A percentile compares a stretch with the other conserved stretches of the same genome.
phyloP scores from a whole-genome alignment of 1,140 invertebrate species.

The Polypedilum pembai region DNA sequence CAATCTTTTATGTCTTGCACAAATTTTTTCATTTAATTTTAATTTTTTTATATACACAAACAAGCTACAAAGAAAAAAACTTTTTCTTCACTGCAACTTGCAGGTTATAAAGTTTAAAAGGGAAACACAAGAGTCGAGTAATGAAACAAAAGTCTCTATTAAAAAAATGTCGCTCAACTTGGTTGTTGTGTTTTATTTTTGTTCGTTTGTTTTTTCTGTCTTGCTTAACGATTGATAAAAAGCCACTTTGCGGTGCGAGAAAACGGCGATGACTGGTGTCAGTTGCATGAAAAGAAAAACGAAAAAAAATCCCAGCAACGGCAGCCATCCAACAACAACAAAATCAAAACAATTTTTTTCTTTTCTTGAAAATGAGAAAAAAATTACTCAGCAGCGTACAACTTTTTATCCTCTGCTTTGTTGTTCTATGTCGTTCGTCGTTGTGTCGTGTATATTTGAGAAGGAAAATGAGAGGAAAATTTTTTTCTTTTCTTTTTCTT shows the following conservation, averaged over 20 bases:
- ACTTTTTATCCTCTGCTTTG: background rate
- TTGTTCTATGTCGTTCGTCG: no score
- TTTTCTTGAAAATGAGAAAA: conserved; percentile 23
- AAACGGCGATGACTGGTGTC: conserved; percentile 26
- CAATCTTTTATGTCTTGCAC: background rate
- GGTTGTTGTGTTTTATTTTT: background rate
- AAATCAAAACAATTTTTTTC: conserved; percentile 27
- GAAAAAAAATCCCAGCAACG: conserved; percentile 20
- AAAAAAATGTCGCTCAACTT: conserved; percentile 9
- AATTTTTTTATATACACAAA: background rate
- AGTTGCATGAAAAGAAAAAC: background rate
- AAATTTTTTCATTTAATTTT: background rate
- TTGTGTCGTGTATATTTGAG: no score
- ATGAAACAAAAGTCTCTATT: background rate
- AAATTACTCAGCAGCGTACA: background rate
- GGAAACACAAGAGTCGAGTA: background rate
- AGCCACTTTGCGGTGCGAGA: conserved; percentile 27
- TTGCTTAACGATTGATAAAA: conserved; percentile 13
- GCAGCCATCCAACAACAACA: conserved; percentile 11
- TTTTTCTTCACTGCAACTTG: background rate
- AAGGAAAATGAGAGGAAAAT: no score
- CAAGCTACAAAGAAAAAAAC: background rate
- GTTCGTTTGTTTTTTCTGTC: background rate
- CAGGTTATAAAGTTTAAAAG: background rate
- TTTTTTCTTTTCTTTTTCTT: background rate